Evolutionary conservation across 2,888 invertebrate genomes (phyloP).

Genomic region (Lagria hirta): DNA sequence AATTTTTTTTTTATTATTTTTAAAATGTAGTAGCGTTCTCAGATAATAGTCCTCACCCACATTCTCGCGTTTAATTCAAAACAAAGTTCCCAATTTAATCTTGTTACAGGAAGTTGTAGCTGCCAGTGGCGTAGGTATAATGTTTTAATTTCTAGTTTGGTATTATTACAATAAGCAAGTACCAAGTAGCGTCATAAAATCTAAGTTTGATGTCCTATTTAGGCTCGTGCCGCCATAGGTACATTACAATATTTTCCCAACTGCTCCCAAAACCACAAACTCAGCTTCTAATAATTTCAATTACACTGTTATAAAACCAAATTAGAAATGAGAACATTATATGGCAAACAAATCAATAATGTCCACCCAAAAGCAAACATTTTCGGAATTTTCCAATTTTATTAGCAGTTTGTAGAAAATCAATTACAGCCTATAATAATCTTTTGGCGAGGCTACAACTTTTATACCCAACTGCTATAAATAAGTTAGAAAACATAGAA

Average conservation of each 20-base stretch:
- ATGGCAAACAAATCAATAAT: too few relatives aligned
- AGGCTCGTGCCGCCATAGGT: too few relatives aligned
- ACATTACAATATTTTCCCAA: too few relatives aligned
- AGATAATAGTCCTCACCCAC: slow-evolving; percentile 6
- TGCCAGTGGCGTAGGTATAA: slow-evolving; percentile 31
- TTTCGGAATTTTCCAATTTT: slow-evolving; percentile 1
- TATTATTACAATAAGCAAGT: too few relatives aligned
- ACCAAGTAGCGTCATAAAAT: too few relatives aligned
- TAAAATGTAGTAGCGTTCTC: not conserved
- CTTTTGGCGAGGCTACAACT: slow-evolving; percentile 31
- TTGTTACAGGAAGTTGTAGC: slow-evolving; percentile 40
- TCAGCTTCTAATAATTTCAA: too few relatives aligned
- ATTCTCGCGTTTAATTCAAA: slow-evolving; percentile 24
- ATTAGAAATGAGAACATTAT: too few relatives aligned
- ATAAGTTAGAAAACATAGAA: too few relatives aligned
- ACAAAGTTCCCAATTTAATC: slow-evolving; percentile 40
- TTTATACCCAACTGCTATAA: slow-evolving; percentile 32
- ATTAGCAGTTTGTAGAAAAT: slow-evolving; percentile 16
- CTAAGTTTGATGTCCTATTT: too few relatives aligned
- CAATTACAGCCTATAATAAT: slow-evolving; percentile 30
- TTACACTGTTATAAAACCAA: too few relatives aligned
- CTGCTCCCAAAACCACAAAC: too few relatives aligned
- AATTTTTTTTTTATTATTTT: slow-evolving; percentile 1
- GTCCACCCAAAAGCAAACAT: too few relatives aligned
- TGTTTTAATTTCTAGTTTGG: slow-evolving; percentile 2